These are phyloP conservation scores for Halyomorpha halys DNA, from an alignment of 1,140 invertebrate species.

Conservation along the genomic window DNA sequence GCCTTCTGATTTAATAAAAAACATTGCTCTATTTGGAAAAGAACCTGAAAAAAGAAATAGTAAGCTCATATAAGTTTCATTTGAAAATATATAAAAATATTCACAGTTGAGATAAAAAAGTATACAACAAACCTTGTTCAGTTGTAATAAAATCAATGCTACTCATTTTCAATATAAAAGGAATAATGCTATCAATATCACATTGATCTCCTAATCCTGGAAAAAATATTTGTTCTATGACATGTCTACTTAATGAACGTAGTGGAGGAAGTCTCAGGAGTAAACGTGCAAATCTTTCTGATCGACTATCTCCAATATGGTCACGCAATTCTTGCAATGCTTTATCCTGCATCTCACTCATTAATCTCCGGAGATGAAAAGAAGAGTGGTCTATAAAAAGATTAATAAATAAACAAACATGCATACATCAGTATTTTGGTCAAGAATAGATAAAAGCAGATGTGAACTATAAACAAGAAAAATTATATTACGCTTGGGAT, in stretches of 20 bases:
- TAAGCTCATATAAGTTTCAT: background rate
- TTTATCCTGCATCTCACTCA: constrained; percentile 62
- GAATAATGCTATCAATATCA: constrained; percentile 84
- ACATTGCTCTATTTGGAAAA: constrained; percentile 16
- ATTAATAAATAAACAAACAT: background rate
- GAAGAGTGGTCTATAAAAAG: constrained; percentile 39
- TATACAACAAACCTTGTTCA: constrained; percentile 14
- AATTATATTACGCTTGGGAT: background rate
- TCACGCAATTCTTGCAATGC: constrained; percentile 57
- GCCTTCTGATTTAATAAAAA: constrained; percentile 19
- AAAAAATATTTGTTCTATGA: constrained; percentile 88
- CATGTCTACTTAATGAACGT: constrained; percentile 59
- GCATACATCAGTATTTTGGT: background rate
- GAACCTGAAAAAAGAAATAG: constrained; percentile 15
- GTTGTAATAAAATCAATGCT: constrained; percentile 37
- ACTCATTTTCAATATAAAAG: constrained; percentile 76
- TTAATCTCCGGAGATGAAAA: constrained; percentile 35
- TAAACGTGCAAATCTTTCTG: constrained; percentile 52
- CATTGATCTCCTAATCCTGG: constrained; percentile 83
- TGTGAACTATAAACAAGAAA: background rate
- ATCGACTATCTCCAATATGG: constrained; percentile 42
- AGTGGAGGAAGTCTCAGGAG: constrained; percentile 66
- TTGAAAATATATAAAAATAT: background rate
- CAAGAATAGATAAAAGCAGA: background rate
- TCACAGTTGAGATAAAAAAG: background rate